These are phyloP conservation scores for Malaclemys terrapin DNA, from an alignment of 2,113 vertebrate genomes.

Conservation along the genomic window DNA sequence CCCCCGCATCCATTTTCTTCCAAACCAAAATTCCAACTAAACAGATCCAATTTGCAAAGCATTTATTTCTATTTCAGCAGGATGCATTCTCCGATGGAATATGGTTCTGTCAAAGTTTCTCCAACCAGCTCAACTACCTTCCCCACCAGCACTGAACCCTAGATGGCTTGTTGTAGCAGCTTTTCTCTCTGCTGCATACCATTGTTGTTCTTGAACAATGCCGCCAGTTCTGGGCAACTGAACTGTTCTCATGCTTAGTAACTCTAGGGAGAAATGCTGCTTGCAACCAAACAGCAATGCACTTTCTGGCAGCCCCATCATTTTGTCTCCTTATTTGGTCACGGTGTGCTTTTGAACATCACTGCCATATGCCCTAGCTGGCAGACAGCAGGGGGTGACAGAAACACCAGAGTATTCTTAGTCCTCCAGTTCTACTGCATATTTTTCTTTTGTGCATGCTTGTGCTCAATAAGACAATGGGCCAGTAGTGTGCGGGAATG, in stretches of 20 bases:
- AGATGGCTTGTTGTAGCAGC: background rate
- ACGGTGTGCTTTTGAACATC: background rate
- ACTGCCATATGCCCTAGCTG: background rate
- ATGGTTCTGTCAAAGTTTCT: background rate
- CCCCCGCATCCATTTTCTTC: background rate
- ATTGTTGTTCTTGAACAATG: background rate
- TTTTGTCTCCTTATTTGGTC: background rate
- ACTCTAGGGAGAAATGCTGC: background rate
- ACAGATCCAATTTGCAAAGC: background rate
- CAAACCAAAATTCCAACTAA: background rate
- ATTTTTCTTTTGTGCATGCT: background rate
- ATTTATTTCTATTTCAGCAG: background rate
- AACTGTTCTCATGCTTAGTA: background rate
- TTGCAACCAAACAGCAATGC: background rate
- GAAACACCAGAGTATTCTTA: background rate
- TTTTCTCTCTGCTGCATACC: background rate
- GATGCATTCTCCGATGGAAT: background rate
- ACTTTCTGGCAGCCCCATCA: background rate
- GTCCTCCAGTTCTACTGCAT: background rate
- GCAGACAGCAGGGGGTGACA: background rate
- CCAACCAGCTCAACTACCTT: background rate
- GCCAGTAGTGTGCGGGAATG: background rate
- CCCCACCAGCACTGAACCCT: background rate
- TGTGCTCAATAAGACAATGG: background rate
- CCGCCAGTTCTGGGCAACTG: background rate